phyloP scores from a whole-genome alignment of 1,140 invertebrate species.

The Aradophagus sp. region DNA sequence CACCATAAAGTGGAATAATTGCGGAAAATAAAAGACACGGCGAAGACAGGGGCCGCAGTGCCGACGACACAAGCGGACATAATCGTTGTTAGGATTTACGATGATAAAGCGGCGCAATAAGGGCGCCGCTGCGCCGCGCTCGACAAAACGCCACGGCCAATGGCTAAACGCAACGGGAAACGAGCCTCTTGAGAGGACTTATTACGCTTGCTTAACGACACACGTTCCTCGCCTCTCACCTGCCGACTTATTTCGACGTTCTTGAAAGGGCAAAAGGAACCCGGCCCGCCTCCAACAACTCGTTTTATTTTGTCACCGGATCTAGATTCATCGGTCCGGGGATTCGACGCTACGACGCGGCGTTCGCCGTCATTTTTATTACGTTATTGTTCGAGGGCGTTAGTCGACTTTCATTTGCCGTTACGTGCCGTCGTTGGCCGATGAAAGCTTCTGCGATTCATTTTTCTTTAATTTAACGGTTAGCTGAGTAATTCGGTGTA shows the following conservation, averaged over 20 bases:
- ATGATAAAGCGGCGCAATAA: conserved; percentile 51
- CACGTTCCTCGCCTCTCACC: conserved; percentile 40
- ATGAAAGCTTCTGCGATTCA: too few relatives aligned
- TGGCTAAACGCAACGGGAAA: conserved; percentile 49
- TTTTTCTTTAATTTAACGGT: too few relatives aligned
- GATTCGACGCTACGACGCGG: conserved; percentile 1
- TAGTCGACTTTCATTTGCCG: conserved; percentile 18
- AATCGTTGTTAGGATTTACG: conserved; percentile 52
- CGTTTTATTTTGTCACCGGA: conserved; percentile 32
- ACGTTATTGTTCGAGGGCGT: conserved; percentile 23
- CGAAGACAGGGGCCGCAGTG: conserved; percentile 24
- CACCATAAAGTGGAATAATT: conserved; percentile 16
- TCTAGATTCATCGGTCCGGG: conserved; percentile 29
- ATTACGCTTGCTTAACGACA: conserved; percentile 51
- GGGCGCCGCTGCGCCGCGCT: conserved; percentile 29
- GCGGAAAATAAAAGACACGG: conserved; percentile 28
- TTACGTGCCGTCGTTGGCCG: too few relatives aligned
- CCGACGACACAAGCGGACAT: conserved; percentile 32
- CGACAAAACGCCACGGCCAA: conserved; percentile 48
- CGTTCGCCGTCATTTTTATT: conserved; percentile 23
- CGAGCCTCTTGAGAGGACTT: conserved; percentile 47
- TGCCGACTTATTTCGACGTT: conserved; percentile 48
- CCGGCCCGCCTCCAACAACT: conserved; percentile 9
- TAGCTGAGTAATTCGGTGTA: too few relatives aligned
- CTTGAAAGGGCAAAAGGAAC: too few relatives aligned